A percentile compares a stretch with the other conserved stretches of the same genome.
phyloP scores from a whole-genome alignment of 2,113 vertebrate genomes.

The Oncorhynchus tshawytscha region DNA sequence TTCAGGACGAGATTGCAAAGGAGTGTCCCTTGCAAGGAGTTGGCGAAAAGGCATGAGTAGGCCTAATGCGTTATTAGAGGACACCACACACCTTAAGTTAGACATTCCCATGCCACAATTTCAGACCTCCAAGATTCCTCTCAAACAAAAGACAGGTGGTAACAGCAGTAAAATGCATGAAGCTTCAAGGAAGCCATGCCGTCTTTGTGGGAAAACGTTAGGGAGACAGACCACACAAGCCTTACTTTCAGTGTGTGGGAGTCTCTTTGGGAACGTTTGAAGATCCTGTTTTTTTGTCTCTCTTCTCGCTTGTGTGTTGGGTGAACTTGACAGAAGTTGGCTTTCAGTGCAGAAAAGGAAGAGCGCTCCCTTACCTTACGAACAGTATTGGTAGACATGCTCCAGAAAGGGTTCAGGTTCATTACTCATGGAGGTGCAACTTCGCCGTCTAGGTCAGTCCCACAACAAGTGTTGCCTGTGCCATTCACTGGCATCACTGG shows the following conservation, averaged over 20 bases:
- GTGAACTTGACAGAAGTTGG: neutral
- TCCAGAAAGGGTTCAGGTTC: slow-evolving; percentile 98
- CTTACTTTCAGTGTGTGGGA: neutral
- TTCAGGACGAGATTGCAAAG: neutral
- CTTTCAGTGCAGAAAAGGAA: neutral
- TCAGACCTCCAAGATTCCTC: neutral
- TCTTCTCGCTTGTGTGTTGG: neutral
- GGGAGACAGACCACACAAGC: neutral
- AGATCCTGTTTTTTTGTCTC: neutral
- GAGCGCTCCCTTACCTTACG: slow-evolving; percentile 81
- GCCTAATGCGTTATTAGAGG: neutral
- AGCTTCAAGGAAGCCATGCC: neutral
- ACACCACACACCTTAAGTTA: neutral
- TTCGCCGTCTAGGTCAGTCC: slow-evolving; percentile 60
- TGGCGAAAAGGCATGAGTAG: neutral
- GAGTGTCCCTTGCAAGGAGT: neutral
- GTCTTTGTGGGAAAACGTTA: neutral
- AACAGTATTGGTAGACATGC: slow-evolving; percentile 89
- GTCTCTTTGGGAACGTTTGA: neutral
- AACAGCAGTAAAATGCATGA: neutral
- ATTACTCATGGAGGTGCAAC: slow-evolving; percentile 61
- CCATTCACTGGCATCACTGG: slow-evolving; percentile 54
- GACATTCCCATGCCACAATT: neutral
- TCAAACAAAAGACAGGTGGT: neutral
- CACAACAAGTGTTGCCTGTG: slow-evolving; percentile 41